Conservation (phyloP, 2,888 invertebrate genomes). For the Macropis europaea region DNA sequence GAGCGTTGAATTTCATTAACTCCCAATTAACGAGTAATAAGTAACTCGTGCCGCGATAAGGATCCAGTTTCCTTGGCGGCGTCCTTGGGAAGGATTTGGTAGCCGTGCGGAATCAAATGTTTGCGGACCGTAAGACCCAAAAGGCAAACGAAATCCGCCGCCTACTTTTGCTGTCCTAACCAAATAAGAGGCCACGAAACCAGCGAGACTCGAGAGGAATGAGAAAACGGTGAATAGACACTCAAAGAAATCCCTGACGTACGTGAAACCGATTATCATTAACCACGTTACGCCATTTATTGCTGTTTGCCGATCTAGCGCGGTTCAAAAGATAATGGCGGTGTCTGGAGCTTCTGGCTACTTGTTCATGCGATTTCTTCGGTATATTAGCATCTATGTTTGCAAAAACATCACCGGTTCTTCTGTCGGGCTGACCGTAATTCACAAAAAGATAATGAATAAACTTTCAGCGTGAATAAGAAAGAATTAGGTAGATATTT, state of each 20-base stretch:
- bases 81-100: constrained; percentile 42
- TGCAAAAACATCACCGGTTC: too few relatives aligned
- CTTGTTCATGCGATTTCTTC: too few relatives aligned
- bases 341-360: background rate
- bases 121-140: constrained; percentile 59
- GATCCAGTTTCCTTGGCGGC: constrained; percentile 43
- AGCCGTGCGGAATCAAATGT: constrained; percentile 43
- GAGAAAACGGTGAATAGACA: background rate
- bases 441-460: too few relatives aligned
- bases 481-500: too few relatives aligned
- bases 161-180: constrained; percentile 74
- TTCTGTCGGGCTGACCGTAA: too few relatives aligned
- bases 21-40: constrained; percentile 51
- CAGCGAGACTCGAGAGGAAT: constrained; percentile 7
- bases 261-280: background rate
- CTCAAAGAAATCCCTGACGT: background rate
- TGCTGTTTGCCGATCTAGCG: background rate
- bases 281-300: constrained; percentile 1
- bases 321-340: background rate
- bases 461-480: too few relatives aligned
- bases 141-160: constrained; percentile 72
- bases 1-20: constrained; percentile 50
- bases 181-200: constrained; percentile 64
- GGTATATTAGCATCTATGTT: too few relatives aligned
- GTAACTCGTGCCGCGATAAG: constrained; percentile 48